Conservation (phyloP, 2,113 vertebrate genomes). For the Apus apus region DNA sequence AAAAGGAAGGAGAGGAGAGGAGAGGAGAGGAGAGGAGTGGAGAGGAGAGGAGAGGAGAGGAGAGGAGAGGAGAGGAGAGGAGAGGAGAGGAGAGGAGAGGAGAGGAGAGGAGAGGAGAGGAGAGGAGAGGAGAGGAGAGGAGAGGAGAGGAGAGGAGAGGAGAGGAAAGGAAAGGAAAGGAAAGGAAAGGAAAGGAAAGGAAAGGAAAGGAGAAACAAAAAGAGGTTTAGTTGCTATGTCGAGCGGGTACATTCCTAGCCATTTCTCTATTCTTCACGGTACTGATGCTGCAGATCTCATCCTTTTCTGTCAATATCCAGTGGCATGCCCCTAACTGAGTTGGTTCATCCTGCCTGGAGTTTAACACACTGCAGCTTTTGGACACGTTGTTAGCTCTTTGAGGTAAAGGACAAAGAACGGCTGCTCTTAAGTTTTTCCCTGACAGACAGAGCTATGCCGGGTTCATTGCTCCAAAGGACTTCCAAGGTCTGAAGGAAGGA, state of each 20-base stretch:
- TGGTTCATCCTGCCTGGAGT: not conserved
- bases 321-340: not conserved
- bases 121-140: no score
- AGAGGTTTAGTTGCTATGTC: not conserved
- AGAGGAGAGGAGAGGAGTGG: no score
- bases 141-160: no score
- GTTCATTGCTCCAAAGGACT: not conserved
- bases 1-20: no score
- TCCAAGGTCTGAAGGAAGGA: not conserved
- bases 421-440: not conserved
- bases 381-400: not conserved
- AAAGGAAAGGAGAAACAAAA: not conserved
- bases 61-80: no score
- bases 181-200: no score
- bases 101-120: no score
- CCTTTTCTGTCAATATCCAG: not conserved
- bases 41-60: no score
- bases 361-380: not conserved
- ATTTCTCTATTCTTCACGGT: not conserved
- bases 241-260: not conserved
- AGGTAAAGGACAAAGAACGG: not conserved
- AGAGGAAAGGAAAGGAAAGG: no score
- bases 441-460: not conserved
- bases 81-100: no score
- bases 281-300: not conserved